phyloP scores from a whole-genome alignment of 1,140 invertebrate genomes.

The Chlorops oryzae region DNA sequence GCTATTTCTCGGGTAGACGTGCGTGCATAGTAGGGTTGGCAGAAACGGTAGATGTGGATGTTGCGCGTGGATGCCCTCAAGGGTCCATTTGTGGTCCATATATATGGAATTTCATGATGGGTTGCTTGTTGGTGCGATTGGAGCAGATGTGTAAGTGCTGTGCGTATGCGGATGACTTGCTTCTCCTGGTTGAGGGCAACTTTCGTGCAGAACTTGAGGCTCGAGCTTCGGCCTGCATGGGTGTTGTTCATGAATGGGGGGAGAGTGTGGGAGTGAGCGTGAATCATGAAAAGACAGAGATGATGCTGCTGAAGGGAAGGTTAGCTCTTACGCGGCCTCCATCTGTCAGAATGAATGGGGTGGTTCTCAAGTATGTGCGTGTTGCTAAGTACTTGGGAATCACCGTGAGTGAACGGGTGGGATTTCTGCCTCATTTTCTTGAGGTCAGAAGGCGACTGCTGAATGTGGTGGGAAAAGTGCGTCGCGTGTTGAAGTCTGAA shows the following conservation, averaged over 20 bases:
- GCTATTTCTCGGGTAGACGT: slow-evolving; percentile 7
- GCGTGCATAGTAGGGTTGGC: slow-evolving; percentile 2
- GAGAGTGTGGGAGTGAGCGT: slow-evolving; percentile 6
- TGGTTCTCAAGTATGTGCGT: not conserved
- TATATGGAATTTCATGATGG: slow-evolving; percentile 29
- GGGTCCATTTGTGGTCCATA: slow-evolving; percentile 18
- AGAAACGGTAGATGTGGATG: slow-evolving; percentile 5
- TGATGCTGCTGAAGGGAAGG: not conserved
- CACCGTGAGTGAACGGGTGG: not conserved
- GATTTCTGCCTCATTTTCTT: not conserved
- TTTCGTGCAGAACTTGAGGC: slow-evolving; percentile 13
- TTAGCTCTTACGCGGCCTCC: not conserved
- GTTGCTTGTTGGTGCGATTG: slow-evolving; percentile 14
- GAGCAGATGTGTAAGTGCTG: slow-evolving; percentile 6
- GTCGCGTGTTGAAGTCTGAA: not conserved
- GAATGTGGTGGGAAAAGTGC: not conserved
- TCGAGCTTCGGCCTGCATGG: slow-evolving; percentile 3
- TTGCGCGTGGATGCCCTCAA: slow-evolving; percentile 18
- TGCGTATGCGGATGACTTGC: slow-evolving; percentile 25
- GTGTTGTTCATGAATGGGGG: not conserved
- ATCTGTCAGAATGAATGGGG: not conserved
- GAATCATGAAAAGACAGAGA: not conserved
- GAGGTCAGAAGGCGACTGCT: not conserved
- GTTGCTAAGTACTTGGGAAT: not conserved
- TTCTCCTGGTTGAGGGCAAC: slow-evolving; percentile 14